phyloP scores from a whole-genome alignment of 1,140 invertebrate genomes.

The Cyphomyrmex costatus region DNA sequence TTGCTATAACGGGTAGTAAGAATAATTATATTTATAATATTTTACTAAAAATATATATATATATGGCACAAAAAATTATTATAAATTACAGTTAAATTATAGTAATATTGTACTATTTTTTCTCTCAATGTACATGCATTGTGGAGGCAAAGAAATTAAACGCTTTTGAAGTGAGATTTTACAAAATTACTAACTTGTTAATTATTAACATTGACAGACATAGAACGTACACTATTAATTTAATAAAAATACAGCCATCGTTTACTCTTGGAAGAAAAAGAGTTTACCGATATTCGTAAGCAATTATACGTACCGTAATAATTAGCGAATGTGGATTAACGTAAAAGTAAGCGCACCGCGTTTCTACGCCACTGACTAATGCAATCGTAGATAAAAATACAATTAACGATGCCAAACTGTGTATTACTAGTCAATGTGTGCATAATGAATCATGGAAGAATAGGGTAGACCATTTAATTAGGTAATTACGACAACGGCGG shows the following conservation, averaged over 20 bases:
- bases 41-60: no score
- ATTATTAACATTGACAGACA: not conserved
- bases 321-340: not conserved
- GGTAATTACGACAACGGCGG: constrained; percentile 41
- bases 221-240: not conserved
- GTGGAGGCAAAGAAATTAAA: not conserved
- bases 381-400: constrained; percentile 62
- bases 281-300: not conserved
- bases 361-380: constrained; percentile 52
- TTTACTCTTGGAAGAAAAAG: not conserved
- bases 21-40: no score
- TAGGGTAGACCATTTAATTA: constrained; percentile 63
- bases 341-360: not conserved
- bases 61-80: no score
- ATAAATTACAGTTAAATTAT: no score
- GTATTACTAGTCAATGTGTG: constrained; percentile 74
- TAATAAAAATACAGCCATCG: not conserved
- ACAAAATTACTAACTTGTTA: not conserved
- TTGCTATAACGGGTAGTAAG: no score
- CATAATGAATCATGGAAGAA: constrained; percentile 52
- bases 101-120: no score
- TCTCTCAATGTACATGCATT: not conserved
- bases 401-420: constrained; percentile 73
- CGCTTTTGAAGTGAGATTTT: not conserved
- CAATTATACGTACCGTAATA: not conserved